These are phyloP conservation scores for Aviceda subcristata DNA, from an alignment of 2,113 vertebrate genomes.

Conservation along the genomic window DNA sequence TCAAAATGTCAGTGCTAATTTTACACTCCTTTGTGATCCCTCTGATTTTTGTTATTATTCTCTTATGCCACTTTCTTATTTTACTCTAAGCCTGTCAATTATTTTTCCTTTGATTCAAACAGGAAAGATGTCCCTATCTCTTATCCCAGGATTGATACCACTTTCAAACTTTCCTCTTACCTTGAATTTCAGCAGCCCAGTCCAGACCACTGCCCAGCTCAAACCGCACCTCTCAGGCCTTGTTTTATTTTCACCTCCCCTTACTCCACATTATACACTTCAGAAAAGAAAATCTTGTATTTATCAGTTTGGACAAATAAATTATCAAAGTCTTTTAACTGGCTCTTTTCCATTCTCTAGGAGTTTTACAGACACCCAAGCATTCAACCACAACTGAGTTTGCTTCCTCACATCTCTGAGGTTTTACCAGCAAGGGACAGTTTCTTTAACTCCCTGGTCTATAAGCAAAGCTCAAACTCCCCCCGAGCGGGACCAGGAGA, in stretches of 20 bases:
- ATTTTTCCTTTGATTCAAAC: neutral
- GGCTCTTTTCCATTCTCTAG: neutral
- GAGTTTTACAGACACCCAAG: neutral
- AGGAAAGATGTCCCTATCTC: neutral
- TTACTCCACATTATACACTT: neutral
- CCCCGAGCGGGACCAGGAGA: neutral
- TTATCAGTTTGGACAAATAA: neutral
- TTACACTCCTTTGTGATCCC: neutral
- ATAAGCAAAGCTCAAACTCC: accelerated
- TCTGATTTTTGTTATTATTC: neutral
- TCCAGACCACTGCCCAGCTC: neutral
- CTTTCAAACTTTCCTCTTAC: neutral
- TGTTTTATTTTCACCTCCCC: neutral
- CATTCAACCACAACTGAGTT: accelerated
- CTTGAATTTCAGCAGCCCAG: neutral
- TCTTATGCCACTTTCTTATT: neutral
- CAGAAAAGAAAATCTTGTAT: neutral
- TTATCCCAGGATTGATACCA: accelerated
- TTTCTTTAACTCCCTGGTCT: neutral
- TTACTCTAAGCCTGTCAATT: neutral
- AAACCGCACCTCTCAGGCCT: neutral
- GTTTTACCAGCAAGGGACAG: accelerated
- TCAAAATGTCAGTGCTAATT: neutral
- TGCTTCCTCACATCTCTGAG: neutral
- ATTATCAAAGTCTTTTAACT: neutral